Evolutionary conservation across 2,888 invertebrate genomes (phyloP), one percentile per base, ranked within the genome.

Genomic region (Andricus curvator): DNA sequence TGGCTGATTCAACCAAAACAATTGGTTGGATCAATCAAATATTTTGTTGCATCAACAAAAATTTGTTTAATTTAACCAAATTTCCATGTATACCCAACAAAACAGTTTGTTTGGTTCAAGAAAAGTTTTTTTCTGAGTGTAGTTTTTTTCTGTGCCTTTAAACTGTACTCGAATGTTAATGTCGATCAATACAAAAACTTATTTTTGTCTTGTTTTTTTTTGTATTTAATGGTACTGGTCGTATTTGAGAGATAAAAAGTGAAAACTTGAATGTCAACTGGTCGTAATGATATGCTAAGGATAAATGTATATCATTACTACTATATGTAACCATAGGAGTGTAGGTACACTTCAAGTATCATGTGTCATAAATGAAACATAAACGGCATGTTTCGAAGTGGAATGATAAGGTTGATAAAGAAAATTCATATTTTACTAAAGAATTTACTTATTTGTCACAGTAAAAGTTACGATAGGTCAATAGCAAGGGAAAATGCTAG

Each of bases 261-360:
- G 65, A 65, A 29, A 33, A 65, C 33, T 17, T 33, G 33, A 33
- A 65, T 65, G 33, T 65, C 65, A 65, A 65, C 65, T 65, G 9
- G 33, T 33, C 65, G 29, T 65, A 29, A 65, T 65, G 65, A 65
- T 29, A 15, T 65, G 25, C 33, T 48, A 48, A 15, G 51, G 51
- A 33, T 65, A 33, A 33, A 17, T 65, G 33, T 17, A 15, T 29
- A 33, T 65, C 8, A 65, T 65, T 17, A 65, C 25, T 29, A 20
- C 2, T 20, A 33, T 25, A 17, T 65, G 17, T 65, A 17, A 25
- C 62, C 22, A 1, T 64, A 56, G 20, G n/a, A 56, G 20, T 56
- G 8, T 56, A 56, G 8, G 37, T 37, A 2, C 2, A 3, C 17
- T 20, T 51, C 11, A n/a, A 51, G 51, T 56, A 20, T 56, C 51